Evolutionary conservation across 1,140 invertebrate species (phyloP).

Genomic region (Ceratina calcarata): DNA sequence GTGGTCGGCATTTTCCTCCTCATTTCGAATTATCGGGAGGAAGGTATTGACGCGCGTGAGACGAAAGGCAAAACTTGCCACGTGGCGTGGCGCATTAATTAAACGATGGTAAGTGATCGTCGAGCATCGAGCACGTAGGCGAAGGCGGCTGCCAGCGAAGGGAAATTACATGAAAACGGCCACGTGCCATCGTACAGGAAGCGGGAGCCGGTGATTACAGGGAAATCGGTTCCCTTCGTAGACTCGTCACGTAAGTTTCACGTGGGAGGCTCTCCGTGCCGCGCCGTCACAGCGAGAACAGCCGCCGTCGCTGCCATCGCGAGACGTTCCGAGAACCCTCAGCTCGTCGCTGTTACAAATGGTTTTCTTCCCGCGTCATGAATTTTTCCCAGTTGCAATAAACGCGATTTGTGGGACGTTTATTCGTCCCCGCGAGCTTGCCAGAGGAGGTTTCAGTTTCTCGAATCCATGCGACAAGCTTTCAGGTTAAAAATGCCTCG

Average conservation of each 20-base stretch:
- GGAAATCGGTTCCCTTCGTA: conserved; percentile 55
- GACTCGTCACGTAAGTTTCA: conserved; percentile 52
- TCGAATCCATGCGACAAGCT: neutral
- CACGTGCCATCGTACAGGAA: conserved; percentile 61
- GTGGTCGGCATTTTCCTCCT: conserved; percentile 50
- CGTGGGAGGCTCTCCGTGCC: conserved; percentile 13
- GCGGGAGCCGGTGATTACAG: conserved; percentile 48
- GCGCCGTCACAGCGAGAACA: too few species aligned
- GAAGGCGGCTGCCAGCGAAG: conserved; percentile 37
- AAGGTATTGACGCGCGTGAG: conserved; percentile 69
- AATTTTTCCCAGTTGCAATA: neutral
- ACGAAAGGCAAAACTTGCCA: conserved; percentile 66
- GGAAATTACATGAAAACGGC: conserved; percentile 57
- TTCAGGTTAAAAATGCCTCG: neutral
- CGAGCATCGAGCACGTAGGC: conserved; percentile 65
- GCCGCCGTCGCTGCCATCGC: neutral
- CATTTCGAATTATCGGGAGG: conserved; percentile 59
- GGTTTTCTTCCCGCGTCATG: neutral
- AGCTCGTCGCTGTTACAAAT: neutral
- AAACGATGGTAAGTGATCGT: conserved; percentile 65
- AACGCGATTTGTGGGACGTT: conserved; percentile 21
- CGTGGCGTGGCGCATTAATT: conserved; percentile 73
- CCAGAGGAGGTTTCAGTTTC: conserved; percentile 7
- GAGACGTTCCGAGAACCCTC: conserved; percentile 15
- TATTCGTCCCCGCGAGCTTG: neutral